Evolutionary conservation across 2,888 invertebrate species (phyloP), one percentile per base, ranked within the genome.

Genomic region (Euphydryas editha): DNA sequence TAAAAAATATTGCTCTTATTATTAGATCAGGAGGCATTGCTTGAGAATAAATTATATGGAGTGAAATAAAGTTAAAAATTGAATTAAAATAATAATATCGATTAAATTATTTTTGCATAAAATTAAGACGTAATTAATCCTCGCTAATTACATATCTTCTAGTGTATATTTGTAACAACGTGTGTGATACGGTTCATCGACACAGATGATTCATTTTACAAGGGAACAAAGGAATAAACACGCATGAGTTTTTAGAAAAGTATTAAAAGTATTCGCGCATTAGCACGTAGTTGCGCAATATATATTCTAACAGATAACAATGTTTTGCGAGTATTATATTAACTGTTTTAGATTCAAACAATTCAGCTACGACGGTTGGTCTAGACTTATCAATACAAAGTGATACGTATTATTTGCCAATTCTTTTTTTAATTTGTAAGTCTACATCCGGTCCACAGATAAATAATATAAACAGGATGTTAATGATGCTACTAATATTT

Each of bases 211-310:
- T 75, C 76, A 76, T 67, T 69, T 64, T 56, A 59, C 39, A 60
- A 30, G 58, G 59, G 69, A 73, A 78, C 78, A 78, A 78, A 78
- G 79, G 74, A 73, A 20, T 70, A 30, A 61, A 64, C 78, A 73
- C 75, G 76, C 75, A 76, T 71, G 69, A 65, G 65, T 73, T 76
- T 76, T 75, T 73, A 75, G 76, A 75, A 77, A 77, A 75, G 73
- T 65, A 67, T 70, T 63, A 70, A 58, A 62, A 58, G 59, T 71
- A 68, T 70, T 68, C 69, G 69, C 58, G 60, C 56, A 66, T 75
- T 71, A 65, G 63, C 73, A 71, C 70, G 68, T 67, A 67, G 56
- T 62, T 62, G 49, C 59, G 51, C 57, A 64, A 65, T 44, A n/a
- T n/a, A n/a, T n/a, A 17, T 54, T 51, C 54, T 57, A 21, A 54